phyloP scores from a whole-genome alignment of 2,113 vertebrate species.

The Candoia aspera region DNA sequence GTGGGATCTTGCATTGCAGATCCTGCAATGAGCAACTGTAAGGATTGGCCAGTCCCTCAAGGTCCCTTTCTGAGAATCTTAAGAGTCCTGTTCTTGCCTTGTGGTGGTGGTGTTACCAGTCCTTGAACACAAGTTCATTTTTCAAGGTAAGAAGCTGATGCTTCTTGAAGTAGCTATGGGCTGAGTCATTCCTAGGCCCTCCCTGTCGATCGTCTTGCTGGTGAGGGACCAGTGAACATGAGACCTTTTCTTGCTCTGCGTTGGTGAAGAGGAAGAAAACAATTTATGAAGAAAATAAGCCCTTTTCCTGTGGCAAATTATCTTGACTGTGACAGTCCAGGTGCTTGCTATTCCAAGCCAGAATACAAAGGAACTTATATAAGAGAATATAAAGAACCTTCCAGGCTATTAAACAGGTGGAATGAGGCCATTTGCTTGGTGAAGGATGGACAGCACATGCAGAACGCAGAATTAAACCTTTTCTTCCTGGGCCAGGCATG shows the following conservation, averaged over 20 bases:
- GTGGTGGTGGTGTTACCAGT: neutral
- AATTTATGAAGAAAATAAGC: slow-evolving; percentile 68
- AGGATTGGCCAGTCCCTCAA: neutral
- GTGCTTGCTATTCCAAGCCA: slow-evolving; percentile 66
- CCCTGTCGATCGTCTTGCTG: neutral
- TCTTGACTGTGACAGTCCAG: slow-evolving; percentile 64
- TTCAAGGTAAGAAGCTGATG: neutral
- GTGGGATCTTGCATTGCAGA: neutral
- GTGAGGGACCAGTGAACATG: neutral
- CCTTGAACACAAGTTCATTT: neutral
- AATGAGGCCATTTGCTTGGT: slow-evolving; percentile 62
- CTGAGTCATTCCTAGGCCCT: neutral
- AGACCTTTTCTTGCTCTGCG: slow-evolving; percentile 15
- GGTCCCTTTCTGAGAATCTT: no score
- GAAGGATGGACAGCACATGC: slow-evolving; percentile 11
- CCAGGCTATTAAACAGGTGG: slow-evolving; percentile 60
- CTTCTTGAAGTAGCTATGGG: neutral
- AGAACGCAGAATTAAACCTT: slow-evolving; percentile 21
- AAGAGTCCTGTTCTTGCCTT: neutral
- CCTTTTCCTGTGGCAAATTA: slow-evolving; percentile 64
- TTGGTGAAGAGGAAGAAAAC: slow-evolving; percentile 54
- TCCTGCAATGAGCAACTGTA: neutral
- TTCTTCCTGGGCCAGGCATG: neutral
- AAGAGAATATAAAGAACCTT: no score
- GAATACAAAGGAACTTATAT: slow-evolving; percentile 52